These are phyloP conservation scores for Prenolepis imparis DNA, from an alignment of 2,888 invertebrate genomes.

Conservation along the genomic window DNA sequence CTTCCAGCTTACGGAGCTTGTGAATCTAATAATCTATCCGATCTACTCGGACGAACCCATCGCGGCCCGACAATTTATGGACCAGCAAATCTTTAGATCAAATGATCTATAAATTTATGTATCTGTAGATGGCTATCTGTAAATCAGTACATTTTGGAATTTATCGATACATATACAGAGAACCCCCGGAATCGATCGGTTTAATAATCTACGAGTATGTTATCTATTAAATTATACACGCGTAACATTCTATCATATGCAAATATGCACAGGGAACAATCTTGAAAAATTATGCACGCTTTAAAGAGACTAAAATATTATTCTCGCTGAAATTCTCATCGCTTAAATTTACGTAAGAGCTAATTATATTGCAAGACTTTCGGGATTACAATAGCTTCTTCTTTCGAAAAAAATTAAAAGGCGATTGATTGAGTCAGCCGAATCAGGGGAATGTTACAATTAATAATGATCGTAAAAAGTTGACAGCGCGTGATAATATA, in stretches of 20 bases:
- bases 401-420: neutral
- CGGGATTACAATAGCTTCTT: neutral
- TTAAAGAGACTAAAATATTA: neutral
- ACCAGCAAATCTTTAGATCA: neutral
- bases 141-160: constrained; percentile 30
- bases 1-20: neutral
- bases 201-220: constrained; percentile 25
- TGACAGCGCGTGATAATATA: constrained; percentile 2
- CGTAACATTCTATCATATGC: constrained; percentile 30
- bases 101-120: constrained; percentile 41
- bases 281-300: neutral
- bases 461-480: constrained; percentile 30
- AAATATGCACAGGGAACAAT: neutral
- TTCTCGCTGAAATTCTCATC: neutral
- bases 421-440: neutral
- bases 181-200: neutral
- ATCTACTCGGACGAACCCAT: neutral
- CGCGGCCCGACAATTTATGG: constrained; percentile 18
- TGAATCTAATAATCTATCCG: constrained; percentile 34
- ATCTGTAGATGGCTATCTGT: constrained; percentile 33
- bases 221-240: neutral
- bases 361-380: neutral
- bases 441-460: neutral
- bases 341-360: neutral
- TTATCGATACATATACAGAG: neutral